A percentile compares a stretch with the other conserved stretches of the same genome.
These are phyloP conservation scores for Bungarus multicinctus DNA, from an alignment of 2,113 vertebrate species.

Conservation along the genomic window DNA sequence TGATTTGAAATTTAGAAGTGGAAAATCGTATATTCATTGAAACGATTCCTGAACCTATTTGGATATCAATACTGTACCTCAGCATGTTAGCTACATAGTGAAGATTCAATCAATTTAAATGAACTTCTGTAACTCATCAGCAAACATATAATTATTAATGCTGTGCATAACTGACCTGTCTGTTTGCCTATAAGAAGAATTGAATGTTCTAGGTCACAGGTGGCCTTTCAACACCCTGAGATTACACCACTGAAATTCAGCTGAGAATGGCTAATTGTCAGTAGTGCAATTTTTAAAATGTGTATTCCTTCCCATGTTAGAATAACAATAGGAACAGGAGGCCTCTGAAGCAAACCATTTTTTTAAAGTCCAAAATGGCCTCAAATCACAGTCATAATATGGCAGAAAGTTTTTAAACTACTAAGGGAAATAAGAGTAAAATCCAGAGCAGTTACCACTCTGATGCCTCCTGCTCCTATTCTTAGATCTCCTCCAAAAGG, in stretches of 20 bases:
- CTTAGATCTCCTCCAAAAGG: not conserved
- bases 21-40: slow-evolving; percentile 54
- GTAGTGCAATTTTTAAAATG: not conserved
- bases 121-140: slow-evolving; percentile 50
- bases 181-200: slow-evolving; percentile 45
- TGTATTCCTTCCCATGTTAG: not conserved
- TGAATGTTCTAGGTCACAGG: slow-evolving; percentile 45
- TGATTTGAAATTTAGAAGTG: slow-evolving; percentile 36
- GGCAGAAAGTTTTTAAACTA: not conserved
- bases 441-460: not conserved
- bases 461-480: not conserved
- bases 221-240: not conserved
- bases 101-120: slow-evolving; percentile 52
- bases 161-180: slow-evolving; percentile 44
- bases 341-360: not conserved
- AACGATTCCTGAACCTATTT: slow-evolving; percentile 56
- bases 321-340: not conserved
- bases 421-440: not conserved
- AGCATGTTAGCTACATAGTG: slow-evolving; percentile 57
- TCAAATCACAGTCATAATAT: not conserved
- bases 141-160: slow-evolving; percentile 52
- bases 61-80: slow-evolving; percentile 60
- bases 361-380: not conserved
- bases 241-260: not conserved
- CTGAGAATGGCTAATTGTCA: not conserved